Base-by-base conservation (phyloP, 2,888 invertebrate genomes). In the Galerucella nymphaeae region DNA sequence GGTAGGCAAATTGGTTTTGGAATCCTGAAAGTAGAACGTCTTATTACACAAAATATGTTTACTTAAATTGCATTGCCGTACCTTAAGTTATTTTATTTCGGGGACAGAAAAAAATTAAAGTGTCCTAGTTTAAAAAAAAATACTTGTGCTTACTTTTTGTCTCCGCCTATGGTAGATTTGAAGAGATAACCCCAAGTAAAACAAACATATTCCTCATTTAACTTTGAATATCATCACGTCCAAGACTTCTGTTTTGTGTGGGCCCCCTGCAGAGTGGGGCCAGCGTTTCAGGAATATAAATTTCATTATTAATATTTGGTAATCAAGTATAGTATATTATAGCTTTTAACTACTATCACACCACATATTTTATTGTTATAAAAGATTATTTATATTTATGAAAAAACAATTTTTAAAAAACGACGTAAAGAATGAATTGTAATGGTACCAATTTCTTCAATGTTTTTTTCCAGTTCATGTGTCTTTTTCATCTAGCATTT, bases 161-260 rank as follows among this genome's bases (percentile, higher is more conserved):
- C 38, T 59, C 13, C 59, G 59, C 38, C 30, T 38, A 23, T 59
- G 68, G 42, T 50, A 61, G 61, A 68, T 68, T 38, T 13, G 23
- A 18, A 11, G 8, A 61, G 68, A 68, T 68, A 68, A 53, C 59
- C 30, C 41, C 23, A 59, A 67, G 11, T 38, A 67, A 10, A 61
- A 72, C 71, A 50, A 23, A 66, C 71, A 82, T 81, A 81, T 83
- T 82, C 80, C 76, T 81, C 82, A 83, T 83, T 85, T 84, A 83
- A 84, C 81, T 38, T 84, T 80, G 83, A 83, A 82, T 84, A 84
- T 85, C 83, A 82, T 85, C 85, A 84, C 84, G 84, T 84, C 82
- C 81, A 75, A 80, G 82, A 84, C 84, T 84, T 83, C 84, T 83
- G 83, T 83, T 77, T 76, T 78, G 78, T 77, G 78, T 59, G 38